Evolutionary conservation across 2,113 vertebrate species (phyloP).

Genomic region (Phaethon lepturus): DNA sequence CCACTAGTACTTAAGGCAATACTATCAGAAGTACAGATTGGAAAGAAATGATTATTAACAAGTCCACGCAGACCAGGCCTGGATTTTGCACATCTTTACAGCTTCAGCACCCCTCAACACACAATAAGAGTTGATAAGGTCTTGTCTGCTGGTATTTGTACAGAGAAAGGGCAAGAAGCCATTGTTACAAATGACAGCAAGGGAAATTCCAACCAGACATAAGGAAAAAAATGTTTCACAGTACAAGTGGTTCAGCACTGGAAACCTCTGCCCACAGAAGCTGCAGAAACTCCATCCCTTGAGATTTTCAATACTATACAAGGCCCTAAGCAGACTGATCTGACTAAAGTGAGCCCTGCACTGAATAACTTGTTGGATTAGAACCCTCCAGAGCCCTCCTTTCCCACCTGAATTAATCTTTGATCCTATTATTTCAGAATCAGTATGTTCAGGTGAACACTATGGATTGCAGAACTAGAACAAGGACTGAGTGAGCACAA

Average conservation of each 20-base stretch:
- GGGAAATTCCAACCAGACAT: not conserved
- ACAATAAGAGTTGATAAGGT: not conserved
- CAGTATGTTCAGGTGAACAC: not conserved
- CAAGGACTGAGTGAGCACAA: not conserved
- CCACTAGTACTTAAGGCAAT: not conserved
- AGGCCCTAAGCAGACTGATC: not conserved
- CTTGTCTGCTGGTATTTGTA: not conserved
- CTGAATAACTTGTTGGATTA: not conserved
- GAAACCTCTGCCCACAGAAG: not conserved
- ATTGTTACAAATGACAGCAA: not conserved
- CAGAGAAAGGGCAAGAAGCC: not conserved
- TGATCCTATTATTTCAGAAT: not conserved
- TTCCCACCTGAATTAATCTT: not conserved
- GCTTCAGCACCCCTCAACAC: not conserved
- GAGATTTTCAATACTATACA: not conserved
- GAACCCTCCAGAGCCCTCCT: not conserved
- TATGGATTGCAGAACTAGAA: not conserved
- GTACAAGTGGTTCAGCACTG: accelerated
- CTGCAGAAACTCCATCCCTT: not conserved
- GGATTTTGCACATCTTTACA: not conserved
- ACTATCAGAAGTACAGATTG: not conserved
- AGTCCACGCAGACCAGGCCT: not conserved
- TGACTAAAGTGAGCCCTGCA: not conserved
- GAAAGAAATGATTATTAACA: not conserved
- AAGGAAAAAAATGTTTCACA: not conserved